Percentiles rank a stretch among this genome's conserved stretches.
These are phyloP conservation scores for Cactoblastis cactorum DNA, from an alignment of 2,888 invertebrate species.

Conservation along the genomic window DNA sequence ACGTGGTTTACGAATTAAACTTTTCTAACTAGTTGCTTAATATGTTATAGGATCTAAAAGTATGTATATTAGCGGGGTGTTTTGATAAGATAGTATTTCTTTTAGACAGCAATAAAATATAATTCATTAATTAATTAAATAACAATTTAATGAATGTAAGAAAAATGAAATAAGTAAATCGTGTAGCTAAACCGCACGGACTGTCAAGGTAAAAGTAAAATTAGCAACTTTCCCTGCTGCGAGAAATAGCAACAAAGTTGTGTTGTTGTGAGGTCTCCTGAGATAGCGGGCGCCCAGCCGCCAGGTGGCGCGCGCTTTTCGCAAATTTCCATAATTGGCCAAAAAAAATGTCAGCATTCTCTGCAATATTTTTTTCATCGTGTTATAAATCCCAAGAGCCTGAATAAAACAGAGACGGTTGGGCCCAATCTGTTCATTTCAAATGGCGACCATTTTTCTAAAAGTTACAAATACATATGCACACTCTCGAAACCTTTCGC, in stretches of 20 bases:
- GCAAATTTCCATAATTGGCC: constrained; percentile 64
- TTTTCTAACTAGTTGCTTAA: too few relatives aligned
- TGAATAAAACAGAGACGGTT: constrained; percentile 68
- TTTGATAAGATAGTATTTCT: too few relatives aligned
- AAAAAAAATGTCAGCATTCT: constrained; percentile 54
- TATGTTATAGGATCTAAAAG: too few relatives aligned
- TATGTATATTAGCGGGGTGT: too few relatives aligned
- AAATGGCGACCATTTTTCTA: constrained; percentile 49
- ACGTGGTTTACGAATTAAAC: too few relatives aligned
- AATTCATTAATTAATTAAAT: too few relatives aligned
- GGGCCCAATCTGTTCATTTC: constrained; percentile 57
- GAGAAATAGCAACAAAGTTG: constrained; percentile 41
- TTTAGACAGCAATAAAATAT: too few relatives aligned
- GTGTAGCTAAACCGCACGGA: constrained; percentile 6
- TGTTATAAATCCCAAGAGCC: constrained; percentile 59
- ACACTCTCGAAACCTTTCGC: constrained; percentile 24
- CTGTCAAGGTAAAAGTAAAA: constrained; percentile 48
- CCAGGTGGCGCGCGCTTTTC: constrained; percentile 56
- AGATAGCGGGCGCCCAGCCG: constrained; percentile 33
- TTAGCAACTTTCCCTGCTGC: constrained; percentile 48
- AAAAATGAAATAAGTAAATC: background rate
- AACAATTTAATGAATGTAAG: background rate
- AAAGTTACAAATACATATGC: constrained; percentile 24
- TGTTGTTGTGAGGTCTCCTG: constrained; percentile 33
- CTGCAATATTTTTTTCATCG: constrained; percentile 68